phyloP scores from a whole-genome alignment of 2,888 invertebrate species.

The Eupithecia insigniata region DNA sequence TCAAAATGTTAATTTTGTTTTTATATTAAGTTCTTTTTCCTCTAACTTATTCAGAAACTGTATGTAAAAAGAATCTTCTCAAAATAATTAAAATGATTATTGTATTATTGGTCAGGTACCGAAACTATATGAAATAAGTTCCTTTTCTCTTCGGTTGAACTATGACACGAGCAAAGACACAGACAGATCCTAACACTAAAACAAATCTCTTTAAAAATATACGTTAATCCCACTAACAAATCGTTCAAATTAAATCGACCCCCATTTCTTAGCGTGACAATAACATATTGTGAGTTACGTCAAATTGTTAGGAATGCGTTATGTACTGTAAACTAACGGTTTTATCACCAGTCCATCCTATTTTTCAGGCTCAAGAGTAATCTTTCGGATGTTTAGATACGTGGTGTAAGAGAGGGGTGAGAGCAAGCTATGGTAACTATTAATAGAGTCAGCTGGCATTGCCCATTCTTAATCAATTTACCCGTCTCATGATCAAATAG shows the following conservation, averaged over 20 bases:
- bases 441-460: background rate
- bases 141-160: background rate
- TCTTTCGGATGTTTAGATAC: conserved; percentile 44
- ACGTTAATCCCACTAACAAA: conserved; percentile 64
- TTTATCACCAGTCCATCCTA: conserved; percentile 49
- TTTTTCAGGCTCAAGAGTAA: conserved; percentile 53
- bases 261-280: conserved; percentile 65
- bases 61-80: too few species aligned
- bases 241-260: conserved; percentile 72
- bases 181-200: background rate
- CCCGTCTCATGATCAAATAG: too few species aligned
- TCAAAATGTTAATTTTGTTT: background rate
- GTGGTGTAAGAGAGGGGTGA: conserved; percentile 6
- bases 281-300: conserved; percentile 69
- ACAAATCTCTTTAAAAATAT: conserved; percentile 55
- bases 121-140: background rate
- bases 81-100: too few species aligned
- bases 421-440: conserved; percentile 6
- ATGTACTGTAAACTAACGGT: conserved; percentile 50
- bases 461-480: background rate
- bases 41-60: too few species aligned
- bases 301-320: conserved; percentile 67
- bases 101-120: background rate
- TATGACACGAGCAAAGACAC: background rate
- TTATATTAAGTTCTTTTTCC: too few species aligned